phyloP scores from a whole-genome alignment of 2,797 vertebrate species.

The Odontamblyopus rebecca region DNA sequence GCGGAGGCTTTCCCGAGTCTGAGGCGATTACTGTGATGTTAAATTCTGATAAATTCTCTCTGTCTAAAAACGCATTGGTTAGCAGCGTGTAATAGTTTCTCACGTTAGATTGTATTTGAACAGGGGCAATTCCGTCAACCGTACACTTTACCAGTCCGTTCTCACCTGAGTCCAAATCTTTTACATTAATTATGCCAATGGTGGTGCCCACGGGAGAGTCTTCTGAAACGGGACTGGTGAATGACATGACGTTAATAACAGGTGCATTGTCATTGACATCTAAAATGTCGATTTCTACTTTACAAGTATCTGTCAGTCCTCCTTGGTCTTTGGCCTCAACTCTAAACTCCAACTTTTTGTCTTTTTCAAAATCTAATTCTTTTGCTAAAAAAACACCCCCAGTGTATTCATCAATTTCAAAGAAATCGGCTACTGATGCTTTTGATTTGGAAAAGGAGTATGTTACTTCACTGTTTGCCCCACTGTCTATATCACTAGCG shows the following conservation, averaged over 20 bases:
- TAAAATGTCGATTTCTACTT: slow-evolving; percentile 34
- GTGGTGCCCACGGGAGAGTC: too few species aligned
- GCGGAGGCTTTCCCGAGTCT: slow-evolving; percentile 28
- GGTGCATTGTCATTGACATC: slow-evolving; percentile 44
- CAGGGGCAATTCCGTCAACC: too few species aligned
- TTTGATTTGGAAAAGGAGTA: slow-evolving; percentile 24
- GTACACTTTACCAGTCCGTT: too few species aligned
- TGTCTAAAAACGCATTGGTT: slow-evolving; percentile 36
- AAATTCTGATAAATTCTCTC: slow-evolving; percentile 35
- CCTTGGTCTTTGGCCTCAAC: slow-evolving; percentile 38
- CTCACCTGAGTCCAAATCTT: too few species aligned
- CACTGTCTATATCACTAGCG: slow-evolving; percentile 31
- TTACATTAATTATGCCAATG: too few species aligned
- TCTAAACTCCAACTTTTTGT: slow-evolving; percentile 35
- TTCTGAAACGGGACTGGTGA: too few species aligned
- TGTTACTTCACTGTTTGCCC: slow-evolving; percentile 23
- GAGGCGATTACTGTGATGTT: slow-evolving; percentile 34
- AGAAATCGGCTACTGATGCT: slow-evolving; percentile 6
- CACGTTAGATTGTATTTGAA: too few species aligned
- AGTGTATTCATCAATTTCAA: slow-evolving; percentile 20
- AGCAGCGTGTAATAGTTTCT: slow-evolving; percentile 19
- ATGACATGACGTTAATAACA: slow-evolving; percentile 21
- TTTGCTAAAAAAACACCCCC: slow-evolving; percentile 26
- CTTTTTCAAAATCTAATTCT: slow-evolving; percentile 41
- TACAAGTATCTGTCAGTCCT: slow-evolving; percentile 26